Percentiles rank a stretch among this genome's conserved stretches.
phyloP scores from a whole-genome alignment of 2,113 vertebrate species.

The Arenaria interpres region DNA sequence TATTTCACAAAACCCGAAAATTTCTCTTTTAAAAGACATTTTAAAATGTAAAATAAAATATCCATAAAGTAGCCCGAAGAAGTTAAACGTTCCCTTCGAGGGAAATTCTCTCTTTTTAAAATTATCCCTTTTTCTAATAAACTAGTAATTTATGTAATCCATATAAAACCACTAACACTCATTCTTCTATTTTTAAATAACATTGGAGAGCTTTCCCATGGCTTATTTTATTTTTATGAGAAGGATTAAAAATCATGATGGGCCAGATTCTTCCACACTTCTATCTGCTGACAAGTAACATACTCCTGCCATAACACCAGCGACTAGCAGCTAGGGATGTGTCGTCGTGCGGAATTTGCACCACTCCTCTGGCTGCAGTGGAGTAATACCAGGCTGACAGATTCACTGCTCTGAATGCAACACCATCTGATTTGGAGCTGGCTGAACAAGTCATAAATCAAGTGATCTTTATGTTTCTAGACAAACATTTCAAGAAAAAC shows the following conservation, averaged over 20 bases:
- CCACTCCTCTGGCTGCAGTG: neutral
- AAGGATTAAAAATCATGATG: slow-evolving; percentile 38
- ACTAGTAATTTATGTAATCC: slow-evolving; percentile 56
- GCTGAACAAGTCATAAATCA: slow-evolving; percentile 50
- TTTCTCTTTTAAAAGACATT: neutral
- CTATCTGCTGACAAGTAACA: slow-evolving; percentile 13
- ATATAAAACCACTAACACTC: slow-evolving; percentile 54
- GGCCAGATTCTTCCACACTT: slow-evolving; percentile 14
- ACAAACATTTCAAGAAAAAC: slow-evolving; percentile 48
- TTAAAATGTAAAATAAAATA: slow-evolving; percentile 17
- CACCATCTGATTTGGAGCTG: slow-evolving; percentile 27
- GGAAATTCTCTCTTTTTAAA: slow-evolving; percentile 43
- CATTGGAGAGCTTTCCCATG: slow-evolving; percentile 31
- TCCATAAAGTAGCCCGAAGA: slow-evolving; percentile 5
- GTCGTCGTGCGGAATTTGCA: neutral
- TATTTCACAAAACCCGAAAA: neutral
- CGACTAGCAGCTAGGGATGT: neutral
- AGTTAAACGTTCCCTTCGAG: neutral
- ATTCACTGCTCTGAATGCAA: slow-evolving; percentile 32
- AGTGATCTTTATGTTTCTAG: neutral
- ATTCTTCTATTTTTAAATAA: slow-evolving; percentile 53
- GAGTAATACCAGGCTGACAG: slow-evolving; percentile 43
- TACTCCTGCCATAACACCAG: neutral
- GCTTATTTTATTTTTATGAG: slow-evolving; percentile 62
- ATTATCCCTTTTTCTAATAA: slow-evolving; percentile 55